Evolutionary conservation across 2,797 vertebrate genomes (phyloP).

Genomic region (Caiman crocodilus): DNA sequence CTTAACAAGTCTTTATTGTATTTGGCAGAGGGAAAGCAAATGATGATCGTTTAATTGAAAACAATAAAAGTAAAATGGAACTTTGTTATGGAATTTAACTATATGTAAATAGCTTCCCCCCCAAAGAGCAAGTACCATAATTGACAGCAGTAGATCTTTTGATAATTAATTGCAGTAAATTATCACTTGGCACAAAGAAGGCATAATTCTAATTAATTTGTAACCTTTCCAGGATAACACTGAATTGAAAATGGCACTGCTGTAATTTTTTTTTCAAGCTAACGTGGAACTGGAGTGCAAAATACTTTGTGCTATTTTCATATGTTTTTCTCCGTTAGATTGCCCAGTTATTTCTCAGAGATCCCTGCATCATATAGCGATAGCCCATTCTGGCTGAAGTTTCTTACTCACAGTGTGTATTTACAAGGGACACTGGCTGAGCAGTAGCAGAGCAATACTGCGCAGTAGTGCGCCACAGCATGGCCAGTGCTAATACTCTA

Average conservation of each 20-base stretch:
- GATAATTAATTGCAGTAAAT: slow-evolving; percentile 88
- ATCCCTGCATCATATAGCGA: neutral
- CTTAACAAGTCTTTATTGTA: slow-evolving; percentile 81
- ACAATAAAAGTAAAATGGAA: slow-evolving; percentile 80
- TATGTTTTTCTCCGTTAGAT: slow-evolving; percentile 42
- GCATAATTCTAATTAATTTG: slow-evolving; percentile 88
- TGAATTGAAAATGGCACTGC: slow-evolving; percentile 81
- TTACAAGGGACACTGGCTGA: no score
- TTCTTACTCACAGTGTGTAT: neutral
- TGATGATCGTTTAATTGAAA: slow-evolving; percentile 83
- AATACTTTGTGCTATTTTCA: slow-evolving; percentile 58
- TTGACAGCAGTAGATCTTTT: slow-evolving; percentile 86
- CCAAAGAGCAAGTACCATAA: slow-evolving; percentile 78
- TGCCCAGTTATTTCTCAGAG: neutral
- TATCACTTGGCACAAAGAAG: slow-evolving; percentile 87
- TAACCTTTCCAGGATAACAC: slow-evolving; percentile 83
- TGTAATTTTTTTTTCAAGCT: slow-evolving; percentile 66
- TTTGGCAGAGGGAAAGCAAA: slow-evolving; percentile 82
- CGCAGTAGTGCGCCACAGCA: no score
- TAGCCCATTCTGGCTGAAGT: slow-evolving; percentile 54
- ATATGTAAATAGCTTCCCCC: slow-evolving; percentile 77
- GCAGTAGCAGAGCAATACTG: no score
- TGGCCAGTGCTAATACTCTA: no score
- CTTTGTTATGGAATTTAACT: slow-evolving; percentile 78
- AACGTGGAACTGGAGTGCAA: slow-evolving; percentile 65